phyloP scores from a whole-genome alignment of 1,140 invertebrate species.

The Lasaia peninsularis region DNA sequence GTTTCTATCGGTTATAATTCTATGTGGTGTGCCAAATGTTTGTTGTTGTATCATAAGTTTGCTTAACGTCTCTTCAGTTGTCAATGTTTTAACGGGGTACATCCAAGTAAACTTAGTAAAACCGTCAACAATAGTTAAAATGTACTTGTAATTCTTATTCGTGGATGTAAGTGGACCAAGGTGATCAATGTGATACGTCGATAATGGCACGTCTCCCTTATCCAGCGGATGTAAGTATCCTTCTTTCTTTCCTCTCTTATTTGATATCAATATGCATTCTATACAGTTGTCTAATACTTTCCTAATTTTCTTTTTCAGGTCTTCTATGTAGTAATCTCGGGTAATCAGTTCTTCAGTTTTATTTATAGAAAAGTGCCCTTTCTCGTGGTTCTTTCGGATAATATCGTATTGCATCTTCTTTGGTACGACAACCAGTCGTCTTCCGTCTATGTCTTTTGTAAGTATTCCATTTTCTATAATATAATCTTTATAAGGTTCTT shows the following conservation, averaged over 20 bases:
- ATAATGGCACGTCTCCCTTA: slow-evolving; percentile 37
- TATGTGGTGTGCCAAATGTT: slow-evolving; percentile 45
- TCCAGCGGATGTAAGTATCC: slow-evolving; percentile 43
- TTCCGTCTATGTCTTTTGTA: slow-evolving; percentile 33
- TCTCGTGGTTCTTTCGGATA: slow-evolving; percentile 40
- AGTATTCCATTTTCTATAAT: slow-evolving; percentile 33
- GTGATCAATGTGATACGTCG: slow-evolving; percentile 35
- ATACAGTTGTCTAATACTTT: slow-evolving; percentile 46
- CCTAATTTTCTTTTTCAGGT: slow-evolving; percentile 44
- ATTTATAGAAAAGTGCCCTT: slow-evolving; percentile 50
- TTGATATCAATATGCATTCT: slow-evolving; percentile 37
- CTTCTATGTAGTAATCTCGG: slow-evolving; percentile 53
- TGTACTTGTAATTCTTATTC: slow-evolving; percentile 38
- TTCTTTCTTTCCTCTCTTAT: slow-evolving; percentile 56
- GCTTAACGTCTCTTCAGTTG: slow-evolving; percentile 30
- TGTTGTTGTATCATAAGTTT: slow-evolving; percentile 34
- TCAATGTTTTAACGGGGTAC: slow-evolving; percentile 35
- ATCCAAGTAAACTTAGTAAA: slow-evolving; percentile 45
- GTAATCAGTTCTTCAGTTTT: slow-evolving; percentile 53
- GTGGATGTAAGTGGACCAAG: slow-evolving; percentile 30
- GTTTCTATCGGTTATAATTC: slow-evolving; percentile 47
- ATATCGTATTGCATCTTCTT: slow-evolving; percentile 40
- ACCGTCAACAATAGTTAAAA: slow-evolving; percentile 40
- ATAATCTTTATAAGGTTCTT: slow-evolving; percentile 30
- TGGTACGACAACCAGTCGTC: slow-evolving; percentile 38